Evolutionary conservation across 2,888 invertebrate species (phyloP), one percentile per base, ranked within the genome.

Genomic region (Metopia argyrocephala): DNA sequence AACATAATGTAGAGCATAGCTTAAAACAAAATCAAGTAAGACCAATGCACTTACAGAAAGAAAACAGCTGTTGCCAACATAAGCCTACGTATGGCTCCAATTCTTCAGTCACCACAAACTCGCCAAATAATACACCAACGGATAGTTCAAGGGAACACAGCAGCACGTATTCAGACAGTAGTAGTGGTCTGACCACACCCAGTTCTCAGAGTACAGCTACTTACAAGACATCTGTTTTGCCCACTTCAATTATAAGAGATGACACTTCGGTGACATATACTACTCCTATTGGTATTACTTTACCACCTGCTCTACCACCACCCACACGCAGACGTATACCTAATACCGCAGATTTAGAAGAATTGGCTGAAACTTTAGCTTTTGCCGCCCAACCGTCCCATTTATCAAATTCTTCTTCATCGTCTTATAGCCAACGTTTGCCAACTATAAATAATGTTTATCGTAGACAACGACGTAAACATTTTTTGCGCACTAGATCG

Each of bases 291-390:
- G 85, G 85, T 18, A 82, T 85, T 15, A 89, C 85, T 18, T 70
- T 90, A 84, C 89, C 89, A 6, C 92, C 92, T 1, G 91, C 91
- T 2, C 82, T 92, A 76, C 92, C 92, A 45, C 92, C 91, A 18
- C 91, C 91, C 25, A 89, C 91, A 21, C 88, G 92, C 12, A 90
- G 91, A 59, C 91, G 91, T 86, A 91, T 92, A 85, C 91, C 90
- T 71, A 91, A 89, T 86, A 91, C 90, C 82, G 91, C 91, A 27
- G 90, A 90, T 82, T 87, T 93, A 81, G 92, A 92, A 85, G 93
- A 93, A 80, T 88, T 93, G 71, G 92, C 92, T 79, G 93, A 93
- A 84, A 90, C 92, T 21, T 87, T 93, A 78, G 92, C 92, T 7
- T 92, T 92, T 76, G 88, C 89, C 70, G 89, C 90, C 25, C 82